Evolutionary conservation across 2,113 vertebrate genomes (phyloP).

Genomic region (Macquaria australasica): DNA sequence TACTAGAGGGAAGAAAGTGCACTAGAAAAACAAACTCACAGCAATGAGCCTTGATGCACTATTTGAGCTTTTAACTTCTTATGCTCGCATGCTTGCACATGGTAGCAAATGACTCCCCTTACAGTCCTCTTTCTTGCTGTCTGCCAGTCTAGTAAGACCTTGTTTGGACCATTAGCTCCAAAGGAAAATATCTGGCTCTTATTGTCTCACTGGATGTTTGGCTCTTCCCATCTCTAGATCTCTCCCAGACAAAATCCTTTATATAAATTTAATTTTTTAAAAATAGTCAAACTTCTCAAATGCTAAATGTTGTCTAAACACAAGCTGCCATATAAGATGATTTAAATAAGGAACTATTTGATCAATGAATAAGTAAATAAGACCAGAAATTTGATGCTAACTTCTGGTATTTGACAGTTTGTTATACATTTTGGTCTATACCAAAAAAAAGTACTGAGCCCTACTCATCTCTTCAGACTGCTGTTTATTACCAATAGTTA

Average conservation of each 20-base stretch:
- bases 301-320: neutral
- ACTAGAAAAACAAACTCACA: neutral
- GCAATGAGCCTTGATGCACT: neutral
- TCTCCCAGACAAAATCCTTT: no score
- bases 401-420: neutral
- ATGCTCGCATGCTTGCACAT: neutral
- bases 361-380: neutral
- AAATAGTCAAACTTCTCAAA: neutral
- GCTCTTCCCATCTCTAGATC: neutral
- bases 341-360: neutral
- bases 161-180: neutral
- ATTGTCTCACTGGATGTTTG: neutral
- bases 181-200: neutral
- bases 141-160: neutral
- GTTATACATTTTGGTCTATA: neutral
- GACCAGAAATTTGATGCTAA: neutral
- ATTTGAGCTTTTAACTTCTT: neutral
- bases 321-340: neutral
- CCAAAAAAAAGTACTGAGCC: neutral
- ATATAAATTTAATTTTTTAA: no score
- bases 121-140: neutral
- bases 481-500: neutral
- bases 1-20: neutral
- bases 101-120: neutral
- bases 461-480: neutral